phyloP scores from a whole-genome alignment of 1,140 invertebrate genomes.

The Ganaspis sp. region DNA sequence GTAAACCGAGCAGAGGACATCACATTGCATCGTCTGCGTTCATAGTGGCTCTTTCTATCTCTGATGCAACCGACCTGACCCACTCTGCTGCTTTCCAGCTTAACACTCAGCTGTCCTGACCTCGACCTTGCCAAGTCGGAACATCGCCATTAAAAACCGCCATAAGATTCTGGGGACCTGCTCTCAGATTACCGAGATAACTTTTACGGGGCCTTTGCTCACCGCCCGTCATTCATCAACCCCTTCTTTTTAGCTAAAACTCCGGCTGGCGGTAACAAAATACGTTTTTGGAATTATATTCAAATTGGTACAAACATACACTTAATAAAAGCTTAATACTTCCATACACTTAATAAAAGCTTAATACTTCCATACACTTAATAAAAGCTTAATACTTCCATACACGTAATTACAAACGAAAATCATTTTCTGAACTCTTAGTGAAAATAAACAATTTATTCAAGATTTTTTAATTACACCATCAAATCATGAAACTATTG shows the following conservation, averaged over 20 bases:
- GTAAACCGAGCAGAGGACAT: conserved; percentile 36
- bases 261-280: background rate
- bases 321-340: no score
- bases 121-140: conserved; percentile 68
- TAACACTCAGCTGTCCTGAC: conserved; percentile 59
- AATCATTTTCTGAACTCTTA: no score
- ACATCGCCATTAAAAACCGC: conserved; percentile 58
- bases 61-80: conserved; percentile 58
- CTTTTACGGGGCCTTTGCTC: conserved; percentile 67
- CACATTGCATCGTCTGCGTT: conserved; percentile 27
- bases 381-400: no score
- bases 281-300: no score
- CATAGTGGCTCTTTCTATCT: conserved; percentile 16
- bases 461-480: no score
- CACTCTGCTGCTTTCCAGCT: conserved; percentile 64
- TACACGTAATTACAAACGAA: no score
- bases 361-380: no score
- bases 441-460: no score
- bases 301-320: no score
- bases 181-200: conserved; percentile 74
- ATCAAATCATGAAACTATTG: no score
- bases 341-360: no score
- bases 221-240: conserved; percentile 73
- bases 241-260: conserved; percentile 12
- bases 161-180: conserved; percentile 61